phyloP scores from a whole-genome alignment of 2,113 vertebrate species.

The Willisornis vidua region DNA sequence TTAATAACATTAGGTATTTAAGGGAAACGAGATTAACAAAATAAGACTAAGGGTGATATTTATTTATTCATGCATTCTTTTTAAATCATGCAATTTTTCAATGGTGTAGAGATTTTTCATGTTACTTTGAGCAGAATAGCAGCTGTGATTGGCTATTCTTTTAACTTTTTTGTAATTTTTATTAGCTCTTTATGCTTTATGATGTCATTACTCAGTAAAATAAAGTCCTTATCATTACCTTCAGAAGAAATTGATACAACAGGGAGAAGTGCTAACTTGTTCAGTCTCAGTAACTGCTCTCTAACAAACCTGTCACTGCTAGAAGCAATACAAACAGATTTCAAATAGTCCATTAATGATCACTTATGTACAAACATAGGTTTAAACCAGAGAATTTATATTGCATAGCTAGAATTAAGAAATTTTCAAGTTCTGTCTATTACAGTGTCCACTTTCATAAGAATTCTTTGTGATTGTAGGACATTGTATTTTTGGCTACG shows the following conservation, averaged over 20 bases:
- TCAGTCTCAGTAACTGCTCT: neutral
- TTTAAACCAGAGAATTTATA: neutral
- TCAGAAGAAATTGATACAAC: conserved; percentile 14
- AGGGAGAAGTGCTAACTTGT: neutral
- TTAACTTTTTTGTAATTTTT: conserved; percentile 18
- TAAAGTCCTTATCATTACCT: neutral
- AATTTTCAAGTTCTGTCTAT: neutral
- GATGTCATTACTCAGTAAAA: neutral
- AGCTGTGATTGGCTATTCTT: neutral
- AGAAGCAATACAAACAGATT: neutral
- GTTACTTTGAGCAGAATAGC: neutral
- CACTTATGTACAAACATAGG: neutral
- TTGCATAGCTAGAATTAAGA: neutral
- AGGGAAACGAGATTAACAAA: neutral
- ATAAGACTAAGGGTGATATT: neutral
- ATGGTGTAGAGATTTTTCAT: neutral
- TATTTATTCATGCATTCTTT: neutral
- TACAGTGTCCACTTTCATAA: neutral
- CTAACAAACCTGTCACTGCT: neutral
- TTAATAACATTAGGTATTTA: neutral
- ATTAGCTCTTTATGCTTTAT: conserved; percentile 3
- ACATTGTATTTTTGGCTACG: neutral
- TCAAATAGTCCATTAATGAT: neutral
- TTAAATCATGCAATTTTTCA: neutral
- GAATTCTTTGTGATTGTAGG: neutral